Evolutionary conservation across 2,888 invertebrate species (phyloP).

Genomic region (Flexamia atlantica): DNA sequence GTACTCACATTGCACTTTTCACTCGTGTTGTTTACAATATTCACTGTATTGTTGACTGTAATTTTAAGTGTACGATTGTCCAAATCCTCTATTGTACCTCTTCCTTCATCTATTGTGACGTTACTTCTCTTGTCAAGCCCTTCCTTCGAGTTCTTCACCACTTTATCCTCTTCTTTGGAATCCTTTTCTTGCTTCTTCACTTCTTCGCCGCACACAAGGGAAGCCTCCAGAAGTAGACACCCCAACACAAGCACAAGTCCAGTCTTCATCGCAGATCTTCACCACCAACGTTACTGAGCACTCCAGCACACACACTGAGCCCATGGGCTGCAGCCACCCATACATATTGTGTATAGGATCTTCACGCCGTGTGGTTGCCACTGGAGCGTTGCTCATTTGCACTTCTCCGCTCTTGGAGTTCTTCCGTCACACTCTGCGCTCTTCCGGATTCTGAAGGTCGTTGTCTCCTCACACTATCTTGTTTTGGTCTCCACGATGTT

Average conservation of each 20-base stretch:
- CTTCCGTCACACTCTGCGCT: slow-evolving; percentile 11
- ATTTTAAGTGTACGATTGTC: neutral
- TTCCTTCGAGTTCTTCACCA: neutral
- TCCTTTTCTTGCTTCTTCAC: neutral
- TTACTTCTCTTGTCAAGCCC: neutral
- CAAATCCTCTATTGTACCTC: neutral
- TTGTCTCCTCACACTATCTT: neutral
- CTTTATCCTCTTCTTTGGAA: neutral
- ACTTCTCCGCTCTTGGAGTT: neutral
- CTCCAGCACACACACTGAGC: neutral
- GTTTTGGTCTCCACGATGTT: neutral
- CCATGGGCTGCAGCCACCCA: neutral
- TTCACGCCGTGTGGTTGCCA: neutral
- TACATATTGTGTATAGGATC: slow-evolving; percentile 12
- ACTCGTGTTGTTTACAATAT: neutral
- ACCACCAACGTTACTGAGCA: neutral
- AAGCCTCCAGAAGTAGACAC: neutral
- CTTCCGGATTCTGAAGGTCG: slow-evolving; percentile 35
- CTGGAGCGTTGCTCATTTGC: slow-evolving; percentile 24
- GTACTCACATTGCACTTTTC: neutral
- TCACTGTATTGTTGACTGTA: neutral
- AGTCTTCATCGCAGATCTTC: neutral
- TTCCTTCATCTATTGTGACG: neutral
- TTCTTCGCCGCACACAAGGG: neutral
- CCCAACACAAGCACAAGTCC: neutral